phyloP scores from a whole-genome alignment of 37 sponge, comb jelly and placozoan genomes.

The Bolinopsis microptera region DNA sequence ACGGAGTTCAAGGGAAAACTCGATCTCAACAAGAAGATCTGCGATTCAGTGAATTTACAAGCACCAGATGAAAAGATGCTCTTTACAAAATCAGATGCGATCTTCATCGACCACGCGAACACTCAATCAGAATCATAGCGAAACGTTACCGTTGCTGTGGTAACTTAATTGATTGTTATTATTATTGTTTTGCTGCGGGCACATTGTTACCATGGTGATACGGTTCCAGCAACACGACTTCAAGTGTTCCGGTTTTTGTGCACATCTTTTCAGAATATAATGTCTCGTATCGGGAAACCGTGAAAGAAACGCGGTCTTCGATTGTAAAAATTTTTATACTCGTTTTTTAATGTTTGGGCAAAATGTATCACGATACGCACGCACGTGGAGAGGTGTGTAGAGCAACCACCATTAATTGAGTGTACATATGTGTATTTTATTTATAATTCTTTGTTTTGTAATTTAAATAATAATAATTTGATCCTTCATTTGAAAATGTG shows the following conservation, averaged over 20 bases:
- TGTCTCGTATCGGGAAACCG: neutral
- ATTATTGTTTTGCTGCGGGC: neutral
- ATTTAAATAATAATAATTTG: conserved; percentile 65
- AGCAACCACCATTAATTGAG: neutral
- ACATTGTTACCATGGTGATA: neutral
- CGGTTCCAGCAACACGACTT: neutral
- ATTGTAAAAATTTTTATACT: neutral
- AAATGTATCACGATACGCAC: neutral
- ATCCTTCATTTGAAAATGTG: conserved; percentile 57
- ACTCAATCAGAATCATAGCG: conserved; percentile 36
- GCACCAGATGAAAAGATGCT: conserved; percentile 9
- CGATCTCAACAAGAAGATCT: neutral
- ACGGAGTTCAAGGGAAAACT: neutral
- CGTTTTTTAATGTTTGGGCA: neutral
- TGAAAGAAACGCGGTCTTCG: neutral
- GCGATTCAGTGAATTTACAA: neutral
- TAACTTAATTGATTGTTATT: neutral
- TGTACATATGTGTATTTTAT: conserved; percentile 63
- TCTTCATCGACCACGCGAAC: conserved; percentile 17
- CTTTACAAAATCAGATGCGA: conserved; percentile 4
- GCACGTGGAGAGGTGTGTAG: neutral
- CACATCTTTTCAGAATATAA: neutral
- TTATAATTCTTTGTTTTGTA: conserved; percentile 65
- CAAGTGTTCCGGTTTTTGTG: too few species aligned
- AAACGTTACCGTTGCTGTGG: neutral